Base-by-base conservation (phyloP, 2,113 vertebrate genomes). In the Xenopus borealis region DNA sequence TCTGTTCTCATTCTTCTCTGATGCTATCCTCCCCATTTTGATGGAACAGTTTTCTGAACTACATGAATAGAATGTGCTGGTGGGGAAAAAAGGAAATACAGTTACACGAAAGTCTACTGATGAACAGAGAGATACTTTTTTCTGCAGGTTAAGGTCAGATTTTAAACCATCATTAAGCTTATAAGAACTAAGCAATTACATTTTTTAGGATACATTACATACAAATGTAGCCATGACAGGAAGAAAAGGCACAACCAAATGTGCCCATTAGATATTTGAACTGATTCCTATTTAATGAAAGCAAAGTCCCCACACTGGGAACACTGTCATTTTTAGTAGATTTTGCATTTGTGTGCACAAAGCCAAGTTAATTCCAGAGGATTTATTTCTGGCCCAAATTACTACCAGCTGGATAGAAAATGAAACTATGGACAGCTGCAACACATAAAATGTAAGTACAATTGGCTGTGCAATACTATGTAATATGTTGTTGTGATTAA, bases 1-100 rank as follows among this genome's bases (percentile, higher is more conserved):
- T 71, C 81, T 79, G 80, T 95, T 96, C 53, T 88, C 83, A 19
- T 88, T 85, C 11, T 81, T 71, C 30, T 62, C 79, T 30, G 84
- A 12, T 72, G 87, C 88, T 82, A 93, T 81, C 19, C 86, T 83
- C 13, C 81, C 88, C 87, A 86, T 88, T 59, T 79, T 84, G 79
- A 73, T 80, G 27, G 68, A 40, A 71, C 55, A 30, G 13, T 64
- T 57, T 70, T 69, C 57, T 62, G 66, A 30, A 20, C 59, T 57
- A n/a, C 73, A 63, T 44, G 44, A 44, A 45, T 62, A 61, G 50
- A 76, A 63, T 19, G 14, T 62, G 47, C 74, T 76, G 19, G 19
- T 10, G 69, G n/a, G 19, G 63, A 69, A 62, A 17, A 53, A 57
- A 50, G 6, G 33, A 40, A 70, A 14, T 23, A 68, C 12, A 52